Conservation (phyloP, 2,113 vertebrate genomes). For the Megaceryle torquata region DNA sequence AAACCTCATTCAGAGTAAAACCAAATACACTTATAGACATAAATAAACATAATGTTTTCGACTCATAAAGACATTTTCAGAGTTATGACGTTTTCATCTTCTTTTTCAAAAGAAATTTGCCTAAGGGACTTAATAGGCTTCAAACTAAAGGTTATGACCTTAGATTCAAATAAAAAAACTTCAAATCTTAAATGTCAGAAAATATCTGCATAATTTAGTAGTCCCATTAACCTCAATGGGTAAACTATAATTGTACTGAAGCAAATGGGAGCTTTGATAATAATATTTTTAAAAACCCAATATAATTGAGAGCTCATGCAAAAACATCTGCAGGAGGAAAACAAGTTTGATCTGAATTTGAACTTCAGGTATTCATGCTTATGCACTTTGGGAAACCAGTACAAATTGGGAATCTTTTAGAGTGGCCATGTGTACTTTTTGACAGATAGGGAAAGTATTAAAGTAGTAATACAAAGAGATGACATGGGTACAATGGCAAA, state of each 20-base stretch:
- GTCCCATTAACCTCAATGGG: not conserved
- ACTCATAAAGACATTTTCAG: not conserved
- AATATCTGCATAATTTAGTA: not conserved
- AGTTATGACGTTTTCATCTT: not conserved
- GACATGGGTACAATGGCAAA: not conserved
- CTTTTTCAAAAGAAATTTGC: not conserved
- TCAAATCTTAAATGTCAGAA: not conserved
- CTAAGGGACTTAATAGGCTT: not conserved
- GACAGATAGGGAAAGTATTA: accelerated
- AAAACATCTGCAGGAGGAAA: not conserved
- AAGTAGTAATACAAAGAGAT: not conserved
- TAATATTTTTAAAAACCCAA: not conserved
- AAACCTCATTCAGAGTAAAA: not conserved
- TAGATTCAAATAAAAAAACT: not conserved
- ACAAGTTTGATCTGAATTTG: not conserved
- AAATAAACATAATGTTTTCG: not conserved
- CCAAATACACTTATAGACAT: not conserved
- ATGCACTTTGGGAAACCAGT: accelerated
- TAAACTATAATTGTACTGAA: not conserved
- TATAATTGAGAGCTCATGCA: not conserved
- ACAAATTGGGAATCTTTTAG: accelerated
- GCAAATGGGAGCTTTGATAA: accelerated
- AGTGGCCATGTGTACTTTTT: accelerated
- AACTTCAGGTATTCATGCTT: not conserved
- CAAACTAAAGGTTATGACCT: not conserved